A percentile compares a stretch with the other conserved stretches of the same genome.
Conservation (phyloP, 2,113 vertebrate genomes). For the Caloenas nicobarica region DNA sequence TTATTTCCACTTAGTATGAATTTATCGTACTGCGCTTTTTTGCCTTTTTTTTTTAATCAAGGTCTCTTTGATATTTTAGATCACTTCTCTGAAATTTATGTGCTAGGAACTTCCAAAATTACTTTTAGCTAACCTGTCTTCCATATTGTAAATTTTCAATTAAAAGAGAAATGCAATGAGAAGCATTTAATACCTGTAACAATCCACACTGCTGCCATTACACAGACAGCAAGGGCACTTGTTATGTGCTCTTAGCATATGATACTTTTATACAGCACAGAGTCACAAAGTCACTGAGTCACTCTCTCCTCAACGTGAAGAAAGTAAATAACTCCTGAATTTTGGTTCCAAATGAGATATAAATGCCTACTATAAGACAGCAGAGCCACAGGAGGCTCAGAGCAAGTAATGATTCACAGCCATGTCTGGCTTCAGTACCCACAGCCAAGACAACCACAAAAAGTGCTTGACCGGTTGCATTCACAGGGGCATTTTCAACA, state of each 20-base stretch:
- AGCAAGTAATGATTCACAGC: accelerated
- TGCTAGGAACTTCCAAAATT: neutral
- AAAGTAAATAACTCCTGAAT: neutral
- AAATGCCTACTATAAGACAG: neutral
- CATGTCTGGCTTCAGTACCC: accelerated
- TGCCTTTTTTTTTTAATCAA: neutral
- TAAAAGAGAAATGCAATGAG: neutral
- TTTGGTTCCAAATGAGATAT: neutral
- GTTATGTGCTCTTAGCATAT: neutral
- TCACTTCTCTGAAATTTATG: neutral
- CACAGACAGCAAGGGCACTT: neutral
- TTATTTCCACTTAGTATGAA: neutral
- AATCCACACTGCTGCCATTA: neutral
- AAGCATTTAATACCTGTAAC: neutral
- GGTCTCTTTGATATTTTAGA: neutral
- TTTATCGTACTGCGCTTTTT: neutral
- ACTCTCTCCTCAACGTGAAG: accelerated
- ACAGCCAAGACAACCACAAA: neutral
- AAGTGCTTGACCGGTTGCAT: accelerated
- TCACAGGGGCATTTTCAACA: neutral
- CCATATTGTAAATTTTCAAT: neutral
- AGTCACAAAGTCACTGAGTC: neutral
- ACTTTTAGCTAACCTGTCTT: neutral
- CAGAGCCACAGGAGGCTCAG: neutral
- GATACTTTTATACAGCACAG: neutral